phyloP scores from a whole-genome alignment of 2,113 vertebrate genomes.

The Gymnorhina tibicen region DNA sequence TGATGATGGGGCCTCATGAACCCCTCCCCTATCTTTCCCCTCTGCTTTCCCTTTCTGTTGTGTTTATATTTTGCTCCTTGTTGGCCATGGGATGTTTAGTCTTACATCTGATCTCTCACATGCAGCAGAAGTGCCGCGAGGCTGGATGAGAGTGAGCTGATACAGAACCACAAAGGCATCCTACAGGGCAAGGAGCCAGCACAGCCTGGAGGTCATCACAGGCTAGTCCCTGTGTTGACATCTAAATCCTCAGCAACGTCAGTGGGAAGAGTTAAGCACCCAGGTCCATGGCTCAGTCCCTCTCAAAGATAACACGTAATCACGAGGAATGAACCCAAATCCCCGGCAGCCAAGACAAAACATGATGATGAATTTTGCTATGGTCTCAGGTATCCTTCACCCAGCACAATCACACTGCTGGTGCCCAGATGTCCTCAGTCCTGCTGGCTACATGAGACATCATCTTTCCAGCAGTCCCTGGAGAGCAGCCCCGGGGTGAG shows the following conservation, averaged over 20 bases:
- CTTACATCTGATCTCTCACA: neutral
- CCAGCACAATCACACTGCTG: neutral
- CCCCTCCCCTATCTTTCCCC: neutral
- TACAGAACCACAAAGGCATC: neutral
- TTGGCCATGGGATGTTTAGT: neutral
- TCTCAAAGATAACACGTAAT: neutral
- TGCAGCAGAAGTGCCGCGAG: fast-evolving
- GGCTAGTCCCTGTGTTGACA: neutral
- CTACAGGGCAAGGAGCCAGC: neutral
- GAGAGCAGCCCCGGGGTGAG: neutral
- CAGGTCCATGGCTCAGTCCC: neutral
- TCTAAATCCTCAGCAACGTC: neutral
- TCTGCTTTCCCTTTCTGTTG: neutral
- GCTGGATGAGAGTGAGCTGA: neutral
- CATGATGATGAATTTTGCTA: neutral
- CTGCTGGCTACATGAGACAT: neutral
- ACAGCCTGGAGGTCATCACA: fast-evolving
- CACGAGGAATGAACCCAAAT: neutral
- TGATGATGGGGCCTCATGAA: neutral
- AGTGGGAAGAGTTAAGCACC: neutral
- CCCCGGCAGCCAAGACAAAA: slow-evolving; percentile 1
- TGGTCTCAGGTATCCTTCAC: neutral
- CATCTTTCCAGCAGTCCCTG: neutral
- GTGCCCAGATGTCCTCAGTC: neutral
- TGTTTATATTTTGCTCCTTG: neutral